A percentile compares a stretch with the other conserved stretches of the same genome.
Evolutionary conservation across 1,140 invertebrate species (phyloP).

Genomic region (Campoletis sonorensis): DNA sequence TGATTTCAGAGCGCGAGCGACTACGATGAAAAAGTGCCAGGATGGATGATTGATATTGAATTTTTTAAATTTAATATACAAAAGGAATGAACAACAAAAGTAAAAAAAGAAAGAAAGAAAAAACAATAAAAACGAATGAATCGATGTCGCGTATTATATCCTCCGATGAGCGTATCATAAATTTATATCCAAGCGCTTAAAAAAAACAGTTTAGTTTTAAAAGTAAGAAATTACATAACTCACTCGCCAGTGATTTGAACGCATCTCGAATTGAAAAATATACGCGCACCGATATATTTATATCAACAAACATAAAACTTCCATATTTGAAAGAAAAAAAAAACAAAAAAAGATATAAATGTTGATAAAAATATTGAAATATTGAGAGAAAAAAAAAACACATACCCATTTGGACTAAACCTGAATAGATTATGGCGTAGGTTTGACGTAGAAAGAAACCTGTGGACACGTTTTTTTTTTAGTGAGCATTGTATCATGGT

Average conservation of each 20-base stretch:
- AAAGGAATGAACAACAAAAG: neutral
- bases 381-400: neutral
- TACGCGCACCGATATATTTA: constrained; percentile 52
- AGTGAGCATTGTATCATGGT: constrained; percentile 67
- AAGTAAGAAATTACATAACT: constrained; percentile 32
- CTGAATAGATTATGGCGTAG: constrained; percentile 49
- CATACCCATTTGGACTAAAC: constrained; percentile 37
- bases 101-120: constrained; percentile 54
- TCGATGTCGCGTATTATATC: constrained; percentile 64
- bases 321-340: too few species aligned
- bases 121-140: too few species aligned
- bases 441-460: constrained; percentile 54
- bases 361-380: too few species aligned
- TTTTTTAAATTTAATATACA: neutral
- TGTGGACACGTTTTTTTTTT: constrained; percentile 6
- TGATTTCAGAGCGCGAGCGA: constrained; percentile 10
- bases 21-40: constrained; percentile 24
- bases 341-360: too few species aligned
- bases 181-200: constrained; percentile 47
- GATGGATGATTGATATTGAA: constrained; percentile 17
- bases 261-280: constrained; percentile 58
- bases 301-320: constrained; percentile 54
- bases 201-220: constrained; percentile 2
- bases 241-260: constrained; percentile 75
- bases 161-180: constrained; percentile 64